Conservation (phyloP, 2,888 invertebrate species). For the Noctua pronuba region DNA sequence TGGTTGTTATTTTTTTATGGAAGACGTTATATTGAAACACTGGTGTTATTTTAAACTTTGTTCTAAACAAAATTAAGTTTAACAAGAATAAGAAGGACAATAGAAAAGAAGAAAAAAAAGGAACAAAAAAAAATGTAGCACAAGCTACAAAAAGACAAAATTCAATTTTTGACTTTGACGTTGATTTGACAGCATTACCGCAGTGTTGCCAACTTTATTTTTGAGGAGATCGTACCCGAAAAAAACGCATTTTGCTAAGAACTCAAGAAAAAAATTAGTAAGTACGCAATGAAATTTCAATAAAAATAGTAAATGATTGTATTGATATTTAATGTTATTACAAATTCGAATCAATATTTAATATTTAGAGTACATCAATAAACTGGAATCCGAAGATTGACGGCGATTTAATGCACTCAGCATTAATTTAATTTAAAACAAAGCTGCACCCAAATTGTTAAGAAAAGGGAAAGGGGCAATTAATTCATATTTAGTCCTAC, state of each 20-base stretch:
- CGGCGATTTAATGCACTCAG: neutral
- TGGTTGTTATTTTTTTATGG: conserved; percentile 16
- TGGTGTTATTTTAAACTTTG: conserved; percentile 16
- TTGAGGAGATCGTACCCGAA: neutral
- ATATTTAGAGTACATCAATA: too few relatives aligned
- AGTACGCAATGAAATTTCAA: neutral
- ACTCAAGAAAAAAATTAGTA: neutral
- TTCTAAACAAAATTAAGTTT: conserved; percentile 6
- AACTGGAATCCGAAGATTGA: neutral
- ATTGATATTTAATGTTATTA: too few relatives aligned
- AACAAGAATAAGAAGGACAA: neutral
- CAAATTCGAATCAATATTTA: too few relatives aligned
- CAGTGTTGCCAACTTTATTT: neutral
- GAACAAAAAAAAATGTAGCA: conserved; percentile 1
- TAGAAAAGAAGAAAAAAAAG: conserved; percentile 4
- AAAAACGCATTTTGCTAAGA: neutral
- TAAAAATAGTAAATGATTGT: too few relatives aligned
- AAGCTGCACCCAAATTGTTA: neutral
- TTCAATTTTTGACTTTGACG: neutral
- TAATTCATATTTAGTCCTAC: neutral
- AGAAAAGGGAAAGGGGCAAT: neutral
- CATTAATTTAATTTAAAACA: neutral
- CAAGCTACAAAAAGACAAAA: neutral
- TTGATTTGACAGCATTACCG: neutral
- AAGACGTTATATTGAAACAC: conserved; percentile 21